These are phyloP conservation scores for Eupleurogrammus muticus DNA, from an alignment of 2,797 vertebrate species.

Conservation along the genomic window DNA sequence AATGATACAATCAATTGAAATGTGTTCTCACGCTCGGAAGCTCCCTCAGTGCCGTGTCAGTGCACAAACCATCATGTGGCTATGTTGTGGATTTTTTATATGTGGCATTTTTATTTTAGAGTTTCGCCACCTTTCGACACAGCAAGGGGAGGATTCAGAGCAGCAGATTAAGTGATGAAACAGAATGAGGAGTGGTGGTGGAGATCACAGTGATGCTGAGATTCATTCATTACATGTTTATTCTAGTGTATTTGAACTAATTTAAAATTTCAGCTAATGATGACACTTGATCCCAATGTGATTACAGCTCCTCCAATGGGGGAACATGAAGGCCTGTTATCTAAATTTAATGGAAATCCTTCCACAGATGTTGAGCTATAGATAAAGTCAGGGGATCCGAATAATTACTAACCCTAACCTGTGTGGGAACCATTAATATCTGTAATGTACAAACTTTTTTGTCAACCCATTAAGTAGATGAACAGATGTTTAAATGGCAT, in stretches of 20 bases:
- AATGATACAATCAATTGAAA: constrained; percentile 2
- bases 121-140: neutral
- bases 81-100: neutral
- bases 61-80: neutral
- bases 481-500: no score
- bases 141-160: no score
- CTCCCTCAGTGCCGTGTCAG: neutral
- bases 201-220: neutral
- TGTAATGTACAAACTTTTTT: no score
- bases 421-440: no score
- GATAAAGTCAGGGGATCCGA: no score
- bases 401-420: no score
- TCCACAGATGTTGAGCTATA: no score
- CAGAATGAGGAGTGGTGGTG: neutral
- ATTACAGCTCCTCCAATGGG: no score
- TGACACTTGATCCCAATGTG: neutral
- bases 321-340: no score
- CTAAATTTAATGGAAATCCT: no score
- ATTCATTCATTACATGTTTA: neutral
- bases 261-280: neutral
- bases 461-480: no score
- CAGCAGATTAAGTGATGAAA: neutral
- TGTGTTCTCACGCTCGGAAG: neutral
- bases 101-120: neutral
- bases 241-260: neutral